Conservation (phyloP, 2,888 invertebrate species). For the Lycocerus yunnanus region DNA sequence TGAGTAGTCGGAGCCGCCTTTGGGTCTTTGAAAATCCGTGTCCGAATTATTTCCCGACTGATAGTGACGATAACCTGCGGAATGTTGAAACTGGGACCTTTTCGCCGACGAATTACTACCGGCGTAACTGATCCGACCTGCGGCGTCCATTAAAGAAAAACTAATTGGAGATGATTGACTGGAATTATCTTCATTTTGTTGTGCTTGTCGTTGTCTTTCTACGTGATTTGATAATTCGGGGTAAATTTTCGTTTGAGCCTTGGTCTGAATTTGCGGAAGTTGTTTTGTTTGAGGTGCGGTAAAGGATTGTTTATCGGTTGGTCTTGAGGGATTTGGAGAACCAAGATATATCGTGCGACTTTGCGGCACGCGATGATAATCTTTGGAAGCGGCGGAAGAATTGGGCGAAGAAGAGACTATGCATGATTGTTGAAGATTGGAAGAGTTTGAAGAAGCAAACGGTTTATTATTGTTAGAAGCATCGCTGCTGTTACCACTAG, state of each 20-base stretch:
- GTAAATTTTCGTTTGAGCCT: constrained; percentile 79
- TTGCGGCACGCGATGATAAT: constrained; percentile 63
- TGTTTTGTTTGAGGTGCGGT: constrained; percentile 54
- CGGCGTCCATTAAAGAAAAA: constrained; percentile 75
- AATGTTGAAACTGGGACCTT: constrained; percentile 59
- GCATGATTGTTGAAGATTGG: constrained; percentile 71
- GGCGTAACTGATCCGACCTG: constrained; percentile 66
- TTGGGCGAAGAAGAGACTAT: constrained; percentile 72
- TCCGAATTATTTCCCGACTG: constrained; percentile 64
- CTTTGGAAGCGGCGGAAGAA: constrained; percentile 60
- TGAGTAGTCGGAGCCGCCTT: constrained; percentile 58
- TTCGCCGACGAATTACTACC: constrained; percentile 61
- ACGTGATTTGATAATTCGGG: constrained; percentile 62
- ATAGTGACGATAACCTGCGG: constrained; percentile 61
- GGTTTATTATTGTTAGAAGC: constrained; percentile 54
- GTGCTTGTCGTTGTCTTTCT: constrained; percentile 46
- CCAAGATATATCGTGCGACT: constrained; percentile 53
- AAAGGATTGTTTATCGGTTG: constrained; percentile 48
- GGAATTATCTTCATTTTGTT: constrained; percentile 59
- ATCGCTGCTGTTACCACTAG: constrained; percentile 45
- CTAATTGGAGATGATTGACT: constrained; percentile 74
- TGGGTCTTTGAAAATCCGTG: constrained; percentile 62
- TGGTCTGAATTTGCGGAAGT: constrained; percentile 68
- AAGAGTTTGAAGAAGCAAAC: constrained; percentile 53
- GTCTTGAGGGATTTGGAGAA: constrained; percentile 52